A percentile compares a stretch with the other conserved stretches of the same genome.
phyloP scores from a whole-genome alignment of 2,113 vertebrate genomes.

The Takifugu bimaculatus region DNA sequence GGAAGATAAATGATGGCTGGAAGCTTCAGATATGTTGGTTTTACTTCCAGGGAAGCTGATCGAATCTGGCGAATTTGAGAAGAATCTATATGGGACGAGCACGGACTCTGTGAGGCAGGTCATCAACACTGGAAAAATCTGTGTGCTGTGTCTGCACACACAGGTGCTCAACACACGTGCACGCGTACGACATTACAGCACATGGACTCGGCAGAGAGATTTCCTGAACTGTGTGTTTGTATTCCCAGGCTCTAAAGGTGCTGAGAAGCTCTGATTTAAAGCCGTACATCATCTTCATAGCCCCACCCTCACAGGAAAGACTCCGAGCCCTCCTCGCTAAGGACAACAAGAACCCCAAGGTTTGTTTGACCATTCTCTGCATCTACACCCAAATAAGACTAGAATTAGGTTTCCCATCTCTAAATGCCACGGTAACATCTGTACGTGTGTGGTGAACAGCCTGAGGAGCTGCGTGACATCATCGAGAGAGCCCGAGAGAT shows the following conservation, averaged over 20 bases:
- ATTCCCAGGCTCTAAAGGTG: conserved; percentile 86
- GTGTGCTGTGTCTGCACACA: conserved; percentile 91
- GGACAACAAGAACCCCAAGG: conserved; percentile 97
- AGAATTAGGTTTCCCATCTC: not conserved
- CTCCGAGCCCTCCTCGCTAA: conserved; percentile 89
- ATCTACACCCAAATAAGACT: not conserved
- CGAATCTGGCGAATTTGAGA: conserved; percentile 95
- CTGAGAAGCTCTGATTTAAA: conserved; percentile 94
- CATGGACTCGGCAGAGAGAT: not conserved
- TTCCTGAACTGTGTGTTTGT: conserved; percentile 9
- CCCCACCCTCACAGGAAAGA: conserved; percentile 94
- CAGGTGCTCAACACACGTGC: conserved; percentile 77
- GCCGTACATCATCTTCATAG: conserved; percentile 98
- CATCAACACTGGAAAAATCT: conserved; percentile 97
- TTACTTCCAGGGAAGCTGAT: conserved; percentile 84
- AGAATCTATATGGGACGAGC: conserved; percentile 95
- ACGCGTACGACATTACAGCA: not conserved
- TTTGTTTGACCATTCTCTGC: conserved; percentile 35
- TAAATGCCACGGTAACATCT: not conserved
- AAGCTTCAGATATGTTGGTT: not conserved
- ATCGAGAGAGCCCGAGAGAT: conserved; percentile 98
- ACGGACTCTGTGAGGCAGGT: conserved; percentile 94
- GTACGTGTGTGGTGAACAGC: conserved; percentile 66
- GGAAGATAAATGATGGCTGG: too few species aligned
- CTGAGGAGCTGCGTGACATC: conserved; percentile 94